A percentile compares a stretch with the other conserved stretches of the same genome.
Evolutionary conservation across 2,888 invertebrate genomes (phyloP).

Genomic region (Archips xylosteana): DNA sequence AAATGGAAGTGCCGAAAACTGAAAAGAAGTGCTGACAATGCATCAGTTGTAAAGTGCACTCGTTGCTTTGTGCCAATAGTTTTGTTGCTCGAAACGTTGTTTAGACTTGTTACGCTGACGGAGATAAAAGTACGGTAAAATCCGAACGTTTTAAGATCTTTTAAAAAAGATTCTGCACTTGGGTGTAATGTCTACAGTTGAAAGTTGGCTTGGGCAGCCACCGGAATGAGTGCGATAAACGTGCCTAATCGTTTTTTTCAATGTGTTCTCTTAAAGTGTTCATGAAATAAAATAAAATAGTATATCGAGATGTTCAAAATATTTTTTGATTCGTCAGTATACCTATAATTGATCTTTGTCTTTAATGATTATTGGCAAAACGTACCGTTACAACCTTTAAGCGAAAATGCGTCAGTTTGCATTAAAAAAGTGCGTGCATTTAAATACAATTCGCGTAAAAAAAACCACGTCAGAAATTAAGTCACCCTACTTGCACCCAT

Average conservation of each 20-base stretch:
- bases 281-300: too few relatives aligned
- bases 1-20: conserved; percentile 47
- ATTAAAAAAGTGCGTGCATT: neutral
- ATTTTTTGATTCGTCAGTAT: too few relatives aligned
- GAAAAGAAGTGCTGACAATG: conserved; percentile 57
- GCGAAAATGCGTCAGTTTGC: too few relatives aligned
- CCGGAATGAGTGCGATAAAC: too few relatives aligned
- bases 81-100: conserved; percentile 16
- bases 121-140: neutral
- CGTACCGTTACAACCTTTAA: too few relatives aligned
- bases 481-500: conserved; percentile 46
- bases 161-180: neutral
- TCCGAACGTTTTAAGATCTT: neutral
- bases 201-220: neutral
- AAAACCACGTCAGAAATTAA: conserved; percentile 41
- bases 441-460: conserved; percentile 7
- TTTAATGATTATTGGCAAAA: too few relatives aligned
- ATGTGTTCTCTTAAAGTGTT: too few relatives aligned
- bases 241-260: too few relatives aligned
- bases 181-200: neutral
- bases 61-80: conserved; percentile 45
- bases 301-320: too few relatives aligned
- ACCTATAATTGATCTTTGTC: too few relatives aligned
- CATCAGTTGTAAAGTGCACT: conserved; percentile 54
- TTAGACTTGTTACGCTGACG: conserved; percentile 18